These are phyloP conservation scores for Macropis europaea DNA, from an alignment of 2,888 invertebrate genomes.

Conservation along the genomic window DNA sequence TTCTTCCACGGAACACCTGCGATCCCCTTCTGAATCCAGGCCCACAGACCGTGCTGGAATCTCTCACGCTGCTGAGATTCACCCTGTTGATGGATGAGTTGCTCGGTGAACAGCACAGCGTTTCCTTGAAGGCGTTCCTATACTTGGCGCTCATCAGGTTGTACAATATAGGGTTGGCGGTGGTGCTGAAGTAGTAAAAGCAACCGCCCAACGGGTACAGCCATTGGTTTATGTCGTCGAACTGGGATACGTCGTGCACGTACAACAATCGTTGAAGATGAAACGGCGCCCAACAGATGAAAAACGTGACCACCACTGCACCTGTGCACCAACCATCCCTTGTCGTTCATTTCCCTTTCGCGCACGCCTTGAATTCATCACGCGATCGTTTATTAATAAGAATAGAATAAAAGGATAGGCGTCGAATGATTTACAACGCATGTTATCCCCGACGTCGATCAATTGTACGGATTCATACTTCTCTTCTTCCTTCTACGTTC, in stretches of 20 bases:
- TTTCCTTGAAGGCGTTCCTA: slow-evolving; percentile 88
- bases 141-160: slow-evolving; percentile 90
- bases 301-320: slow-evolving; percentile 95
- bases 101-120: slow-evolving; percentile 84
- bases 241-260: slow-evolving; percentile 82
- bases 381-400: too few species aligned
- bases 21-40: slow-evolving; percentile 79
- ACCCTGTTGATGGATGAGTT: slow-evolving; percentile 78
- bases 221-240: slow-evolving; percentile 86
- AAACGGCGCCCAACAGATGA: slow-evolving; percentile 97
- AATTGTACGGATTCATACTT: too few species aligned
- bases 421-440: too few species aligned
- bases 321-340: slow-evolving; percentile 82
- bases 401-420: too few species aligned
- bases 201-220: slow-evolving; percentile 89
- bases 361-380: not conserved
- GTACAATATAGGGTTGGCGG: slow-evolving; percentile 91
- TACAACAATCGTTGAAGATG: slow-evolving; percentile 93
- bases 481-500: too few species aligned
- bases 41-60: slow-evolving; percentile 83
- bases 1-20: slow-evolving; percentile 80
- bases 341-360: not conserved
- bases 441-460: not conserved
- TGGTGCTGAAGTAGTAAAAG: slow-evolving; percentile 85
- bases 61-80: slow-evolving; percentile 81